Base-by-base conservation (phyloP, 2,888 invertebrate species). In the Meteorus colon region DNA sequence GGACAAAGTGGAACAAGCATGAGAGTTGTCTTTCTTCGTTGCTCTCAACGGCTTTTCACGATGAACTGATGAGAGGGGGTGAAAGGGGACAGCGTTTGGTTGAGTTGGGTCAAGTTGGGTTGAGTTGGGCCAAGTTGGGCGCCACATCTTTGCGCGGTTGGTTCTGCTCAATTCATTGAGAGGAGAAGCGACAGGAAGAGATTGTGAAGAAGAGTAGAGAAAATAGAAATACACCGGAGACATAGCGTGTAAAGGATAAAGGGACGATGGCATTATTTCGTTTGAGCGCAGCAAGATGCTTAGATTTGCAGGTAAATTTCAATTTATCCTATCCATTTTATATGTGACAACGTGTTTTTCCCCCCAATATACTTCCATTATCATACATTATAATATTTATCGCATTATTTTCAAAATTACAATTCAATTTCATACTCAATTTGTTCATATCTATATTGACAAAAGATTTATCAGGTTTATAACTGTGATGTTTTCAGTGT, bases 241-340 rank as follows among this genome's bases (percentile, higher is more conserved):
- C 63, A n/a, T 31, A 48, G 31, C n/a, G 31, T 24, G 24, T 31
- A 48, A 67, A 62, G 55, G 31, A 76, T 81, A 70, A 77, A 81
- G 79, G 81, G 80, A 86, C 82, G 77, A 89, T 89, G 89, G 89
- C 89, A 84, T 85, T 89, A 27, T 89, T 89, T 81, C 87, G 89
- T 78, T 84, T 88, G 71, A 88, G 83, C 79, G 83, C 86, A 71
- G 86, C 85, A 82, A 87, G 88, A 78, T 88, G 88, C 82, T 81
- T 89, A 78, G 89, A 89, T 74, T 82, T 89, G 34, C 89, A 89
- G 87, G 89, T 89, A 82, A 73, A 85, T 84, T 29, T 63, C 5
- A 1, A 34, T 29, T 24, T 14, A 6, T 48, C 0, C n/a, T 16
- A n/a, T 66, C 16, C 10, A 34, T 65, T 65, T 48, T 29, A 27